Evolutionary conservation across 2,888 invertebrate genomes (phyloP).

Genomic region (Aphodius sticticus): DNA sequence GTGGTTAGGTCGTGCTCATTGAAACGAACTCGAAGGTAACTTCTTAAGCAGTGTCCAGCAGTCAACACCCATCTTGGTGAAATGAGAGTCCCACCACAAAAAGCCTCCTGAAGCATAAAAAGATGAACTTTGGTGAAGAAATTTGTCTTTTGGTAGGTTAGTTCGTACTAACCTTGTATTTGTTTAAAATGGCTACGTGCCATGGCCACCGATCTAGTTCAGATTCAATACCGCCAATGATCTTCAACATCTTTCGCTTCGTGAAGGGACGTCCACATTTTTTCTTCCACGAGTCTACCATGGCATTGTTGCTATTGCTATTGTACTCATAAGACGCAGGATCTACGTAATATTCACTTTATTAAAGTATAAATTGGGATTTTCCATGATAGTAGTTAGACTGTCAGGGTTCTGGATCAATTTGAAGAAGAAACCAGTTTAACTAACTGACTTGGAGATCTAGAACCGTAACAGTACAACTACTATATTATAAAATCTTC

Average conservation of each 20-base stretch:
- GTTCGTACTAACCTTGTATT: constrained; percentile 71
- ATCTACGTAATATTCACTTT: constrained; percentile 7
- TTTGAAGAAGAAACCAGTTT: not conserved
- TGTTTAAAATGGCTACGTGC: constrained; percentile 91
- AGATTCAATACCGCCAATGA: constrained; percentile 86
- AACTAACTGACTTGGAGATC: too few relatives aligned
- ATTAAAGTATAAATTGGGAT: not conserved
- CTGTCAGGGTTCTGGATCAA: not conserved
- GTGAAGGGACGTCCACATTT: constrained; percentile 52
- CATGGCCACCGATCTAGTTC: constrained; percentile 90
- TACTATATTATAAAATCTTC: not conserved
- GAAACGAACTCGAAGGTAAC: constrained; percentile 79
- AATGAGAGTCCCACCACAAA: constrained; percentile 88
- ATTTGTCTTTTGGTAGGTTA: not conserved
- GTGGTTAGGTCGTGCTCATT: constrained; percentile 86
- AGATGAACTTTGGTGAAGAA: not conserved
- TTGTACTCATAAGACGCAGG: constrained; percentile 25
- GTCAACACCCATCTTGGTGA: constrained; percentile 86
- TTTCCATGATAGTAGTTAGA: not conserved
- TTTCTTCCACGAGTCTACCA: constrained; percentile 28
- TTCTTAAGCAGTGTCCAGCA: constrained; percentile 86
- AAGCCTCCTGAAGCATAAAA: constrained; percentile 72
- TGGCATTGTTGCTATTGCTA: not conserved
- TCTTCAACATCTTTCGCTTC: constrained; percentile 69
- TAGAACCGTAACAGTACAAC: not conserved